These are phyloP conservation scores for Panthera tigris DNA, from an alignment of 2,113 vertebrate genomes.

Conservation along the genomic window DNA sequence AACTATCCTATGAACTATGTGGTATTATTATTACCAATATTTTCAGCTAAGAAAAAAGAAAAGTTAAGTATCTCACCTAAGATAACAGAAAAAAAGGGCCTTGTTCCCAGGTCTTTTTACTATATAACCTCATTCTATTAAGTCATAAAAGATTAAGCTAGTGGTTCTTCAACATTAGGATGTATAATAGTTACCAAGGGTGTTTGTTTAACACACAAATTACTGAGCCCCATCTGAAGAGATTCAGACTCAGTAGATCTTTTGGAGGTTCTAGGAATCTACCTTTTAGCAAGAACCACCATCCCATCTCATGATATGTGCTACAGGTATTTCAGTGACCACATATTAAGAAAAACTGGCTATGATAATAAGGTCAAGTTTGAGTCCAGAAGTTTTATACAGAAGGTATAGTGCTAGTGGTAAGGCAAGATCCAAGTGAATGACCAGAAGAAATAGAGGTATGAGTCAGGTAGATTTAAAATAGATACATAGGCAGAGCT, in stretches of 20 bases:
- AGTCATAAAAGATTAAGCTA: background rate
- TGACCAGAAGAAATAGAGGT: background rate
- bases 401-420: background rate
- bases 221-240: background rate
- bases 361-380: background rate
- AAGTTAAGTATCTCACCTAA: background rate
- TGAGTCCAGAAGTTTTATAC: background rate
- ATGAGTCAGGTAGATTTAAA: background rate
- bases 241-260: background rate
- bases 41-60: background rate
- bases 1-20: background rate
- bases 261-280: background rate
- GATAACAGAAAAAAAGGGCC: background rate
- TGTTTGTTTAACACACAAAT: background rate
- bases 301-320: background rate
- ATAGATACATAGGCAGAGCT: background rate
- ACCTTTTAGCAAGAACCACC: background rate
- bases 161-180: background rate
- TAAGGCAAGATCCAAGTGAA: background rate
- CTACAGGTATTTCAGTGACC: background rate
- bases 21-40: background rate
- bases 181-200: background rate
- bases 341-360: background rate
- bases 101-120: background rate
- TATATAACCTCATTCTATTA: background rate